A percentile compares a stretch with the other conserved stretches of the same genome.
Conservation (phyloP, 2,113 vertebrate genomes). For the Siniperca knerii region DNA sequence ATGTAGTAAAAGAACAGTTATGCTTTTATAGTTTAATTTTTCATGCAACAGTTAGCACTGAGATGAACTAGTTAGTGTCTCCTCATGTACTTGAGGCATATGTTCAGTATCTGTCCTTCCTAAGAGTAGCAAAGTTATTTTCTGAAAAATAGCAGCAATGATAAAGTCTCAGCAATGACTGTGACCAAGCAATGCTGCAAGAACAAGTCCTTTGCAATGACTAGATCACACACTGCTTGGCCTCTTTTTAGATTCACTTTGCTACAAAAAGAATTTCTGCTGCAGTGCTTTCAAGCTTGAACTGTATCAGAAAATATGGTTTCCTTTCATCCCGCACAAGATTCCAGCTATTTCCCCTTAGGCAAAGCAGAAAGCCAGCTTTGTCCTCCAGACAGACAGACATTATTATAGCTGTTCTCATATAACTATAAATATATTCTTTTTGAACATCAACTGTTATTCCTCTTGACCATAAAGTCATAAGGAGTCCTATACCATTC, state of each 20-base stretch:
- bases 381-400: slow-evolving; percentile 69
- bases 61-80: not conserved
- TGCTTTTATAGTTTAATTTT: not conserved
- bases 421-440: slow-evolving; percentile 71
- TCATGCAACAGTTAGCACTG: not conserved
- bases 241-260: slow-evolving; percentile 54
- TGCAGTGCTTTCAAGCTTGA: slow-evolving; percentile 52
- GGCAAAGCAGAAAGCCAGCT: slow-evolving; percentile 76
- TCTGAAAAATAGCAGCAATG: slow-evolving; percentile 4
- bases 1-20: not conserved
- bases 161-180: not conserved
- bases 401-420: slow-evolving; percentile 77
- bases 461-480: slow-evolving; percentile 60
- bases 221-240: slow-evolving; percentile 44
- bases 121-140: not conserved
- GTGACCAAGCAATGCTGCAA: slow-evolving; percentile 5
- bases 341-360: slow-evolving; percentile 59
- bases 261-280: slow-evolving; percentile 51
- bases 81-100: not conserved
- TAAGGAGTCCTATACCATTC: slow-evolving; percentile 43
- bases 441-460: slow-evolving; percentile 65
- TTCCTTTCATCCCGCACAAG: slow-evolving; percentile 63
- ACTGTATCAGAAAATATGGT: slow-evolving; percentile 66
- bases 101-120: not conserved
- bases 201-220: slow-evolving; percentile 31